Conservation (phyloP, 2,797 vertebrate species). For the Ctenosaura bakeri region DNA sequence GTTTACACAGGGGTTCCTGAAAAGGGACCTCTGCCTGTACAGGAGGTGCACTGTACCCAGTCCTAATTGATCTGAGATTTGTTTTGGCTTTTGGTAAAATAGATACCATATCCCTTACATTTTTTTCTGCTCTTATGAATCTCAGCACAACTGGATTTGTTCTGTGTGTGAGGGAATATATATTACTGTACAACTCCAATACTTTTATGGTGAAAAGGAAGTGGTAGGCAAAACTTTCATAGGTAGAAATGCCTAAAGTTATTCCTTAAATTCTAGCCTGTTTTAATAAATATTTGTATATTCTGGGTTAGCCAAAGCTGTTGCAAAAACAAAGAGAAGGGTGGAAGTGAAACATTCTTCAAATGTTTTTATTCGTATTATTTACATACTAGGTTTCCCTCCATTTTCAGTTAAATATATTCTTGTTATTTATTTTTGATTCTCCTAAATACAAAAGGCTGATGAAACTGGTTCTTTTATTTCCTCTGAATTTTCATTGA, state of each 20-base stretch:
- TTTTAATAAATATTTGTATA: neutral
- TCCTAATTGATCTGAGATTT: too few relatives aligned
- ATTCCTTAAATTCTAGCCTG: neutral
- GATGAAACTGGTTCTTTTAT: conserved; percentile 69
- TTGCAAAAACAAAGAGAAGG: neutral
- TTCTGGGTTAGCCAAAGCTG: neutral
- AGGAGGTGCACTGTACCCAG: too few relatives aligned
- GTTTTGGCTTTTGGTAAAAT: neutral
- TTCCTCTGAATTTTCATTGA: conserved; percentile 83
- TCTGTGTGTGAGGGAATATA: neutral
- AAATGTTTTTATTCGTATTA: conserved; percentile 46
- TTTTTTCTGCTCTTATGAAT: neutral
- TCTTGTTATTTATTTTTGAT: conserved; percentile 70
- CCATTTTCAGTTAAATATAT: conserved; percentile 73
- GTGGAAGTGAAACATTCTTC: neutral
- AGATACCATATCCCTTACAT: neutral
- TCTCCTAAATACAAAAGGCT: conserved; percentile 73
- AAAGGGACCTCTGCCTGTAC: too few relatives aligned
- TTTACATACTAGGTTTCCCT: conserved; percentile 56
- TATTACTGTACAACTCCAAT: neutral
- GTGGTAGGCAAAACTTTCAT: neutral
- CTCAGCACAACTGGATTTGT: too few relatives aligned
- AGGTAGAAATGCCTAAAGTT: neutral
- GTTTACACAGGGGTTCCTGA: too few relatives aligned
- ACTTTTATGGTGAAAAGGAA: neutral